These are phyloP conservation scores for Suricata suricatta DNA, from an alignment of 2,113 vertebrate species.

Conservation along the genomic window DNA sequence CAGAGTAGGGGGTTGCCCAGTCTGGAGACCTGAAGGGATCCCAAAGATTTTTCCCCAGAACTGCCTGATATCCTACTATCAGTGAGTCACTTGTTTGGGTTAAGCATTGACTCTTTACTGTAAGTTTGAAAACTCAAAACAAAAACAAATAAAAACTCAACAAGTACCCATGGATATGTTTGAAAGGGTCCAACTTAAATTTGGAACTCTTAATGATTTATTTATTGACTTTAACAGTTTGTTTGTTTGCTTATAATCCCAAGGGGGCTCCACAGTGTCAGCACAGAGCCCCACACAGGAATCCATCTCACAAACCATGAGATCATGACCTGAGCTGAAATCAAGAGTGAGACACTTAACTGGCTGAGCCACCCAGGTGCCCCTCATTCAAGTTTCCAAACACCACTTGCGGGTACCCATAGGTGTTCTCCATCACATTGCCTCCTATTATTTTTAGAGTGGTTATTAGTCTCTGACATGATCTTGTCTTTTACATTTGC, in stretches of 20 bases:
- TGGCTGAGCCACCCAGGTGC: background rate
- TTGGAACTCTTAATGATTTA: background rate
- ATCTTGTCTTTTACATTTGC: background rate
- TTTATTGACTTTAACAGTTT: too few relatives aligned
- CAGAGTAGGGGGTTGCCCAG: background rate
- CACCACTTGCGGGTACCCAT: background rate
- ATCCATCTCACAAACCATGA: too few relatives aligned
- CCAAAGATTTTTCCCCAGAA: background rate
- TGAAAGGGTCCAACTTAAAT: background rate
- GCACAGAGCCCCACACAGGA: too few relatives aligned
- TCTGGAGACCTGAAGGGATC: background rate
- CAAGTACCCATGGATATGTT: background rate
- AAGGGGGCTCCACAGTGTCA: too few relatives aligned
- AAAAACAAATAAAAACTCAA: background rate
- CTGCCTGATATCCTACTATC: background rate
- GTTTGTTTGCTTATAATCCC: too few relatives aligned
- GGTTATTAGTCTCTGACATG: background rate
- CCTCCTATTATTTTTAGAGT: background rate
- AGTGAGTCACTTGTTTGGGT: background rate
- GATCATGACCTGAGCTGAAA: too few relatives aligned
- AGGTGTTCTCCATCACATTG: background rate
- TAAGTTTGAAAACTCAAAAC: conserved; percentile 24
- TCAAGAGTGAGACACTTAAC: too few relatives aligned
- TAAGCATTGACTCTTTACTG: background rate
- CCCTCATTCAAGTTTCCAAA: background rate